phyloP scores from a whole-genome alignment of 1,140 invertebrate genomes.

The Drosophila sp. region DNA sequence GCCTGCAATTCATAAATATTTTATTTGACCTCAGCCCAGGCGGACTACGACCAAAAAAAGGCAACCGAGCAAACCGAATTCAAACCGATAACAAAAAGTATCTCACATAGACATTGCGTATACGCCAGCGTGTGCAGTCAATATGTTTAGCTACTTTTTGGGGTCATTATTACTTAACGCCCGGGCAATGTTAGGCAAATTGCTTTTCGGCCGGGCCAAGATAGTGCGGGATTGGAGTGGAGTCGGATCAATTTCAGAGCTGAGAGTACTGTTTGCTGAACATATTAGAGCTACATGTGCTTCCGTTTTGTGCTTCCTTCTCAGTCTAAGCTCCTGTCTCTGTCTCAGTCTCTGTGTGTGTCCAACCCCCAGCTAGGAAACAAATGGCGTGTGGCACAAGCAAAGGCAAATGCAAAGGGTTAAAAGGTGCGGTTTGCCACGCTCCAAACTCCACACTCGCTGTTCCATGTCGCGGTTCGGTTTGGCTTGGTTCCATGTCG shows the following conservation, averaged over 20 bases:
- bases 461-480: slow-evolving; percentile 51
- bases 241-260: background rate
- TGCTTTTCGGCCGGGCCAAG: slow-evolving; percentile 56
- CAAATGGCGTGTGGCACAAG: slow-evolving; percentile 57
- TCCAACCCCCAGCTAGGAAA: slow-evolving; percentile 40
- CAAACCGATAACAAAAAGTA: slow-evolving; percentile 20
- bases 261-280: slow-evolving; percentile 51
- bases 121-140: slow-evolving; percentile 59
- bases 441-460: slow-evolving; percentile 21
- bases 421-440: slow-evolving; percentile 81
- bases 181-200: slow-evolving; percentile 74
- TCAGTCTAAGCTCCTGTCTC: background rate
- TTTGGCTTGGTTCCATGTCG: slow-evolving; percentile 41
- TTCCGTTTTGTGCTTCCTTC: slow-evolving; percentile 57
- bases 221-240: no score
- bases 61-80: slow-evolving; percentile 8
- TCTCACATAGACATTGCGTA: slow-evolving; percentile 62
- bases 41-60: background rate
- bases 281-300: slow-evolving; percentile 71
- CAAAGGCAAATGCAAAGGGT: slow-evolving; percentile 59
- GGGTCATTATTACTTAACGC: slow-evolving; percentile 80
- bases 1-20: slow-evolving; percentile 80
- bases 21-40: slow-evolving; percentile 71
- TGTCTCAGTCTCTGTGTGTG: slow-evolving; percentile 5
- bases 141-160: slow-evolving; percentile 65